Conservation (phyloP, 2,888 invertebrate species). For the Phengaris alcon region DNA sequence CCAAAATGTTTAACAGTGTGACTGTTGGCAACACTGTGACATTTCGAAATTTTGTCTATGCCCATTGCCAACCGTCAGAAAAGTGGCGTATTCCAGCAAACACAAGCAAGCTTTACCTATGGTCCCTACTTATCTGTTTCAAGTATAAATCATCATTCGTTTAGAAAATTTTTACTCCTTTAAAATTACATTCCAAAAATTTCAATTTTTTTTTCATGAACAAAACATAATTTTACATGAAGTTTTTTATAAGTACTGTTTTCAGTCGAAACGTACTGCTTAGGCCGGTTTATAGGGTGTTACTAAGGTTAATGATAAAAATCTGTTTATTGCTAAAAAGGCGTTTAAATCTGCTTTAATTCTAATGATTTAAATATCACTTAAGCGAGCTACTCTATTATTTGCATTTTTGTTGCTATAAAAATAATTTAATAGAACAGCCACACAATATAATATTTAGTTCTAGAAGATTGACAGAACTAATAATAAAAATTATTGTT, state of each 20-base stretch:
- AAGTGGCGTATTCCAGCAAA: slow-evolving; percentile 44
- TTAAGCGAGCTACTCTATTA: slow-evolving; percentile 2
- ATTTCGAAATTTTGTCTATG: background rate
- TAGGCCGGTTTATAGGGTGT: slow-evolving; percentile 25
- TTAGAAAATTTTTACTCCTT: slow-evolving; percentile 22
- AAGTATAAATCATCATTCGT: slow-evolving; percentile 50
- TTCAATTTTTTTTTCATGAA: slow-evolving; percentile 13
- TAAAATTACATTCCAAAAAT: slow-evolving; percentile 24
- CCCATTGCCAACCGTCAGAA: slow-evolving; percentile 1
- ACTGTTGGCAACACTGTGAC: slow-evolving; percentile 6
- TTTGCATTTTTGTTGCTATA: slow-evolving; percentile 7
- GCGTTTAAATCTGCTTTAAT: background rate
- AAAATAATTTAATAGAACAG: background rate
- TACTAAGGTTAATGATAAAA: slow-evolving; percentile 17
- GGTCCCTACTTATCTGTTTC: slow-evolving; percentile 68
- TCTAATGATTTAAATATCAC: slow-evolving; percentile 2
- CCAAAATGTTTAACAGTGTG: background rate
- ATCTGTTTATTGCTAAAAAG: slow-evolving; percentile 16
- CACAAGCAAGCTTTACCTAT: slow-evolving; percentile 61
- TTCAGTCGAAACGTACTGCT: slow-evolving; percentile 25
- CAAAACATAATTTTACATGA: slow-evolving; percentile 21
- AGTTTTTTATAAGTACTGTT: background rate
- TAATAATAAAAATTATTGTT: background rate
- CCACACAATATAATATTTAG: background rate
- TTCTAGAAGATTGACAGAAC: too few relatives aligned